phyloP scores from a whole-genome alignment of 2,888 invertebrate genomes.

The Autographa pulchrina region DNA sequence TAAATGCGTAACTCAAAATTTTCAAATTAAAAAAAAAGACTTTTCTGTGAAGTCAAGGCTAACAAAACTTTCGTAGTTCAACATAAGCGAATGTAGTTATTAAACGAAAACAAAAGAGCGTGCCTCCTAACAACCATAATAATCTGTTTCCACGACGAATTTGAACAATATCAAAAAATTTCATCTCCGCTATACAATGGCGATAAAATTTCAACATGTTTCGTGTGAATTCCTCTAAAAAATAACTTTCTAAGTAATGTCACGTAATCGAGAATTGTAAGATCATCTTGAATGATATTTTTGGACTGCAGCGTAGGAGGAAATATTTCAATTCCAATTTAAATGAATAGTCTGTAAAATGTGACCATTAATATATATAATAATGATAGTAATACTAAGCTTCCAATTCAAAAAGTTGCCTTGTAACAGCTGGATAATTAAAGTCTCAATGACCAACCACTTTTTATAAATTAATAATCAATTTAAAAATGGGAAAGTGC shows the following conservation, averaged over 20 bases:
- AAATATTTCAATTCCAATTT: not conserved
- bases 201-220: constrained; percentile 50
- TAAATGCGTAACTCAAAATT: too few species aligned
- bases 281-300: not conserved
- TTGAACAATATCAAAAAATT: constrained; percentile 55
- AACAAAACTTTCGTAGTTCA: not conserved
- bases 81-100: not conserved
- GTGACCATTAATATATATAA: too few species aligned
- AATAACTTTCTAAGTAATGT: constrained; percentile 62
- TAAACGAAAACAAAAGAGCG: constrained; percentile 11
- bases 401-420: too few species aligned
- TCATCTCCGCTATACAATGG: constrained; percentile 59
- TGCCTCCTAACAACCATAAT: constrained; percentile 1
- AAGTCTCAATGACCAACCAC: too few species aligned
- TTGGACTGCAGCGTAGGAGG: not conserved
- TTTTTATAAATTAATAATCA: too few species aligned
- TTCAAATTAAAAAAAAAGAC: too few species aligned
- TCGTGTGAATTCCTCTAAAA: constrained; percentile 59
- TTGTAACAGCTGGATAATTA: too few species aligned
- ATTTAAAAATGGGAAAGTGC: too few species aligned
- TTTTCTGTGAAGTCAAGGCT: not conserved
- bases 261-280: constrained; percentile 58
- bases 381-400: too few species aligned
- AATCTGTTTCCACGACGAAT: constrained; percentile 35
- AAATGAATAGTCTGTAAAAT: too few species aligned